Evolutionary conservation across 2,888 invertebrate species (phyloP).

Genomic region (Mycalesis mineus): DNA sequence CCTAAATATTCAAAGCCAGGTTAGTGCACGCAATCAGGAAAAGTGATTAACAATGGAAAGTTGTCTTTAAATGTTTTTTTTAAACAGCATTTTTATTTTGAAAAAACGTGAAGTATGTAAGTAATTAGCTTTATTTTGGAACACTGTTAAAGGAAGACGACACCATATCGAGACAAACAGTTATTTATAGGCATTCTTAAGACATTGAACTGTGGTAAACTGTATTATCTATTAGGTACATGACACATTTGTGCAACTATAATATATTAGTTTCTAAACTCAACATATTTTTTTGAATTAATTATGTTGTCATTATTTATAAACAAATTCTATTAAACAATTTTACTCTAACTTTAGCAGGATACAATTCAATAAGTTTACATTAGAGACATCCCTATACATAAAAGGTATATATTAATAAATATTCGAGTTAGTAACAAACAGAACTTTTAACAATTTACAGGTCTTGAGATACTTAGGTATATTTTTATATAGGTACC

Average conservation of each 20-base stretch:
- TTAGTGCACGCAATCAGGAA: slow-evolving; percentile 68
- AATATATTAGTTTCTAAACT: slow-evolving; percentile 7
- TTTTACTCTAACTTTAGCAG: slow-evolving; percentile 24
- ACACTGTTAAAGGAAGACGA: slow-evolving; percentile 55
- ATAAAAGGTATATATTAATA: slow-evolving; percentile 15
- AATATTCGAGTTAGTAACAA: slow-evolving; percentile 27
- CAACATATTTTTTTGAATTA: slow-evolving; percentile 4
- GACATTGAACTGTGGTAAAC: slow-evolving; percentile 11
- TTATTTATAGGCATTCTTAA: slow-evolving; percentile 3
- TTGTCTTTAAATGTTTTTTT: slow-evolving; percentile 41
- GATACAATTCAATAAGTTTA: slow-evolving; percentile 15
- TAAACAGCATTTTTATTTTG: slow-evolving; percentile 13
- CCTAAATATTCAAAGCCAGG: slow-evolving; percentile 60
- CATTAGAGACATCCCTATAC: slow-evolving; percentile 6
- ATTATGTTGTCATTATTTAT: slow-evolving; percentile 6
- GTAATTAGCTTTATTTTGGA: slow-evolving; percentile 34
- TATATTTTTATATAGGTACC: slow-evolving; percentile 15
- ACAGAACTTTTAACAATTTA: slow-evolving; percentile 29
- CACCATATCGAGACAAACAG: slow-evolving; percentile 36
- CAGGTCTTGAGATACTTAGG: slow-evolving; percentile 18
- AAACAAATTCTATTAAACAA: slow-evolving; percentile 20
- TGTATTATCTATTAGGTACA: slow-evolving; percentile 22
- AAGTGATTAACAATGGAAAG: slow-evolving; percentile 65
- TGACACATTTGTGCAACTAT: slow-evolving; percentile 45
- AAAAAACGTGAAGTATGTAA: neutral